Evolutionary conservation across 2,888 invertebrate species (phyloP).

Genomic region (Chouioia cunea): DNA sequence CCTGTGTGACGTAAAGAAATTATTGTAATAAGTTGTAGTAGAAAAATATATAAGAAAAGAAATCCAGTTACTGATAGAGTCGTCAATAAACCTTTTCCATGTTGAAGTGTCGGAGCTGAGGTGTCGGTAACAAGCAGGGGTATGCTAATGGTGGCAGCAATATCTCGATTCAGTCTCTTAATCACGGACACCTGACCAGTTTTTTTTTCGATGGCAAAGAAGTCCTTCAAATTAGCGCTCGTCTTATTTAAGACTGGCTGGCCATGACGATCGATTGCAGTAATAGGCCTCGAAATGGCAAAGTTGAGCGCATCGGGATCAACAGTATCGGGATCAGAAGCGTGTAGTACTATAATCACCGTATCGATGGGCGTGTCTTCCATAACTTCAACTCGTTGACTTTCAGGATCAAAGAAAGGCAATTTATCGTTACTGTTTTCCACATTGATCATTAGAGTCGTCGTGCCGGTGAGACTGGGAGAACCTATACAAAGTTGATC

Average conservation of each 20-base stretch:
- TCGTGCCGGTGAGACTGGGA: conserved; percentile 85
- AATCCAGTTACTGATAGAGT: background rate
- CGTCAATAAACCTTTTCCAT: conserved; percentile 76
- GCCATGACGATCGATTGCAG: conserved; percentile 86
- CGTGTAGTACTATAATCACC: conserved; percentile 78
- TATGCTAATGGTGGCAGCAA: conserved; percentile 82
- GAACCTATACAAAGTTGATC: conserved; percentile 71
- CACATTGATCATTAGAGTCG: conserved; percentile 83
- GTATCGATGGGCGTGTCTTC: conserved; percentile 84
- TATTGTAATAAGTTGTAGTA: too few species aligned
- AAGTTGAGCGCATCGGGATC: conserved; percentile 78
- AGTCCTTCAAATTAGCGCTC: conserved; percentile 70
- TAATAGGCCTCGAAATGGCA: conserved; percentile 78
- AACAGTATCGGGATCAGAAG: conserved; percentile 84
- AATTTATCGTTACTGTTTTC: conserved; percentile 90
- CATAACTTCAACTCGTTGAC: conserved; percentile 83
- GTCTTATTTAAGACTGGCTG: conserved; percentile 73
- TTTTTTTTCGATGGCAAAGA: conserved; percentile 76
- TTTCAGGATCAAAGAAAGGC: conserved; percentile 84
- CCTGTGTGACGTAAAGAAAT: conserved; percentile 71
- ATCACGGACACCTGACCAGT: conserved; percentile 77
- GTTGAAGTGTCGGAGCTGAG: conserved; percentile 82
- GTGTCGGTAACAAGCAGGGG: conserved; percentile 86
- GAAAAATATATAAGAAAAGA: too few species aligned
- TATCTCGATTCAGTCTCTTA: conserved; percentile 74